Evolutionary conservation across 2,888 invertebrate species (phyloP), one percentile per base, ranked within the genome.

Genomic region (Oscheius onirici): DNA sequence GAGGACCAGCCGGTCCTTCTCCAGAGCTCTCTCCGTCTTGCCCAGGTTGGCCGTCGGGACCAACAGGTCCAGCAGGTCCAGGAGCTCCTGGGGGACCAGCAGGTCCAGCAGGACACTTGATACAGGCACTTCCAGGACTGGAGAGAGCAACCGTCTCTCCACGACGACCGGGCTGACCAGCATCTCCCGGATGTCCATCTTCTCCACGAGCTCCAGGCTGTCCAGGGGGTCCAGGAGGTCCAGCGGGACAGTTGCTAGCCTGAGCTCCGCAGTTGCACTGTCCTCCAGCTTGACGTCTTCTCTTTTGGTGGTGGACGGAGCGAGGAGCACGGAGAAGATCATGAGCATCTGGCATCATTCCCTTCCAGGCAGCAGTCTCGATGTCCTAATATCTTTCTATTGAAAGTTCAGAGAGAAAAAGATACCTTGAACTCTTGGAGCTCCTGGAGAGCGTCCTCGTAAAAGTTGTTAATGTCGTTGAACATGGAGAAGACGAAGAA

Each of bases 331-430:
- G 63, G 34, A 63, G 49, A 11, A 63, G n/a, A 15, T 63, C 63
- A 0, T 49, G 28, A 11, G 49, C 46, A 5, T 24, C 24, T 24
- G 63, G 63, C 46, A 63, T 63, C 63, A 63, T 63, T 15, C 49
- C 49, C 34, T 49, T 63, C 63, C 63, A 63, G 49, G 63, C 63
- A n/a, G 63, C 63, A n/a, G 44, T 63, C n/a, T 44, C 44, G 26
- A 63, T 26, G 26, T 49, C 63, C 63, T 63, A 46, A 34, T 2
- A 24, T 3, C 8, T 34, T 34, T 34, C 5, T 8, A 34, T 34
- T 34, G 34, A n/a, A n/a, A 34, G 34, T 34, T 34, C n/a, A n/a
- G n/a, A 34, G 34, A 34, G 34, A 6, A 34, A 34, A 8, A 34
- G 1, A 15, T 24, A 54, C 54, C 54, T 54, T 54, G 54, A 54